Evolutionary conservation across 2,113 vertebrate genomes (phyloP).

Genomic region (Rhinoderma darwinii): DNA sequence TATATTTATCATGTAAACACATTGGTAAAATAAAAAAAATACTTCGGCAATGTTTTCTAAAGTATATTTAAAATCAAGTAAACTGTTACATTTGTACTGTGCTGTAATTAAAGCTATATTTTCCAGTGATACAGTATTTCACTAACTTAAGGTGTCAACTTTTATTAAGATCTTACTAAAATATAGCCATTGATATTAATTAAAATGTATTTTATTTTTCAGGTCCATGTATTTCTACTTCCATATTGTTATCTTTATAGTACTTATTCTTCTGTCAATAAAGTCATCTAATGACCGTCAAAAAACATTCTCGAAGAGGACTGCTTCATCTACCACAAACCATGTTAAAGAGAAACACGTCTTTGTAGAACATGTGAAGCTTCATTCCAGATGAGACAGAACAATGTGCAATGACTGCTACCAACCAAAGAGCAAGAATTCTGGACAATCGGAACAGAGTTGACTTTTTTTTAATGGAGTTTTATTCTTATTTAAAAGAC

Average conservation of each 20-base stretch:
- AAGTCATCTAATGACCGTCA: constrained; percentile 63
- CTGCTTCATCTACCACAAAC: background rate
- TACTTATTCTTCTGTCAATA: constrained; percentile 75
- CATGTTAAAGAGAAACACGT: constrained; percentile 8
- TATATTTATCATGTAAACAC: no score
- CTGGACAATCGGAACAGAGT: background rate
- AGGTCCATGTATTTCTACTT: constrained; percentile 95
- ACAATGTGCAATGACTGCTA: background rate
- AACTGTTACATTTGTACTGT: no score
- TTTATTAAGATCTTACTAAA: background rate
- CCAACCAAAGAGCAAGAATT: background rate
- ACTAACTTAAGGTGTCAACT: background rate
- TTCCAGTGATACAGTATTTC: background rate
- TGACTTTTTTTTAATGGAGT: background rate
- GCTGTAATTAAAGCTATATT: background rate
- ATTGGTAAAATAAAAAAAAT: no score
- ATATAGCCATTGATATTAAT: no score
- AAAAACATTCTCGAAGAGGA: constrained; percentile 60
- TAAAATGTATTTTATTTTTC: constrained; percentile 40
- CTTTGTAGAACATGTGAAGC: background rate
- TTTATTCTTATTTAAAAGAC: constrained; percentile 12
- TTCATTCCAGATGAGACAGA: background rate
- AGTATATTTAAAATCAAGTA: no score
- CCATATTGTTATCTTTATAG: constrained; percentile 87
- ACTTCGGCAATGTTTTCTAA: no score